Conservation (phyloP, 2,797 vertebrate genomes). For the Centropyge bicolor region DNA sequence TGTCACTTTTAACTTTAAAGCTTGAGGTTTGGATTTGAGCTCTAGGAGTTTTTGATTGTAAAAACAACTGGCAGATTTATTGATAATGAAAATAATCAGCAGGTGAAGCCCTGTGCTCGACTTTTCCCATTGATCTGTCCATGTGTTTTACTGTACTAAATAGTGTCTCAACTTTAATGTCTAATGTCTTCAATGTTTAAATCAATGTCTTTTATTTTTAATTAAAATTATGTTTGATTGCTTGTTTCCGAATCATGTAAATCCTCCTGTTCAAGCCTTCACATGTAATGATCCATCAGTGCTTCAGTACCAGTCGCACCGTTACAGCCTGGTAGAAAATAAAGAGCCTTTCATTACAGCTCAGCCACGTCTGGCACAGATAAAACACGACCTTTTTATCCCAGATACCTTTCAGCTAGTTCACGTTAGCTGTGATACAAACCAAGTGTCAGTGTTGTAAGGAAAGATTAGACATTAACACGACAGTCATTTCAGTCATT, state of each 20-base stretch:
- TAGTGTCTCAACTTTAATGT: neutral
- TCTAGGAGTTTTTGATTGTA: neutral
- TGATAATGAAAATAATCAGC: neutral
- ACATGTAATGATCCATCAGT: neutral
- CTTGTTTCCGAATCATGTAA: neutral
- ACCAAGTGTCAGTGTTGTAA: neutral
- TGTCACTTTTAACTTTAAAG: neutral
- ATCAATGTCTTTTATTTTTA: too few species aligned
- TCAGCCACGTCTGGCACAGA: slow-evolving; percentile 55
- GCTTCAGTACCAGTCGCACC: slow-evolving; percentile 48
- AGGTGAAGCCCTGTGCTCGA: neutral
- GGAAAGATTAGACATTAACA: neutral
- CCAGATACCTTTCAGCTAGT: slow-evolving; percentile 5
- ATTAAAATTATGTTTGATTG: too few species aligned
- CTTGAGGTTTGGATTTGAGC: neutral
- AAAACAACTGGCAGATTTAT: neutral
- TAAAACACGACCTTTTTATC: slow-evolving; percentile 21
- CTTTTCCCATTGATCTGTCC: neutral
- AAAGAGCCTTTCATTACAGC: slow-evolving; percentile 68
- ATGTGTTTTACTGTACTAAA: neutral
- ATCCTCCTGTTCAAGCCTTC: neutral
- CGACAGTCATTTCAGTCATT: neutral
- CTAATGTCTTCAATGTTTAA: too few species aligned
- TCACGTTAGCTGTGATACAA: neutral
- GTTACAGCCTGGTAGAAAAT: slow-evolving; percentile 44